Evolutionary conservation across 2,113 vertebrate species (phyloP), one percentile per base, ranked within the genome.

Genomic region (Seriola quinqueradiata): DNA sequence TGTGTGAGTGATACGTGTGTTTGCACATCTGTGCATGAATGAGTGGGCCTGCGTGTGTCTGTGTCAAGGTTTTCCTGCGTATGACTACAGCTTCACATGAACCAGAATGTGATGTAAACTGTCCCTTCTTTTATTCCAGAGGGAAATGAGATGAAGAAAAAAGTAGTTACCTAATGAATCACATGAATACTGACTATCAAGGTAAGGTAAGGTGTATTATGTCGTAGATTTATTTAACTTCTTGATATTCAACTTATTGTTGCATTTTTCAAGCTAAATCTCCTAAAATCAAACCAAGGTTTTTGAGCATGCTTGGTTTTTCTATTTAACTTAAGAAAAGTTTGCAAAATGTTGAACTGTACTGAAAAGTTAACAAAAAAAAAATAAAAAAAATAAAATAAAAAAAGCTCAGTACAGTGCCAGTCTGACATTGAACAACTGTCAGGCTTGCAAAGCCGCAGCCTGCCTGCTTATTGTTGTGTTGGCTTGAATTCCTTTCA

Each of bases 1-100:
- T 63, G 68, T 77, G 75, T 70, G 77, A 70, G 60, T 66, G 72
- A 75, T 75, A 28, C 72, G 63, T 71, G 36, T 71, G 60, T 68
- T 68, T 75, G 46, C 73, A 46, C 38, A 17, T 72, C 55, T 63
- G 60, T 40, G 73, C 23, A 38, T 55, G 70, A 32, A n/a, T 58
- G 48, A 58, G 17, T 17, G 21, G 14, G 42, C 38, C 5, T 55
- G 23, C 55, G 9, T 60, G 9, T 64, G 60, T 50, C 42, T 25
- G 70, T 16, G 52, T 59, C 23, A 28, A 21, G 58, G 70, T 14
- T 69, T 65, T 73, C 17, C 28, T 28, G 28, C 54, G 17, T 25
- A 50, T 58, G 32, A 34, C n/a, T 54, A 54, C 55, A 70, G 14
- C n/a, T 42, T 13, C 50, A 34, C 8, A 54, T 16, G 2, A 60